Evolutionary conservation across 2,888 invertebrate genomes (phyloP).

Genomic region (Conchocele bisecta): DNA sequence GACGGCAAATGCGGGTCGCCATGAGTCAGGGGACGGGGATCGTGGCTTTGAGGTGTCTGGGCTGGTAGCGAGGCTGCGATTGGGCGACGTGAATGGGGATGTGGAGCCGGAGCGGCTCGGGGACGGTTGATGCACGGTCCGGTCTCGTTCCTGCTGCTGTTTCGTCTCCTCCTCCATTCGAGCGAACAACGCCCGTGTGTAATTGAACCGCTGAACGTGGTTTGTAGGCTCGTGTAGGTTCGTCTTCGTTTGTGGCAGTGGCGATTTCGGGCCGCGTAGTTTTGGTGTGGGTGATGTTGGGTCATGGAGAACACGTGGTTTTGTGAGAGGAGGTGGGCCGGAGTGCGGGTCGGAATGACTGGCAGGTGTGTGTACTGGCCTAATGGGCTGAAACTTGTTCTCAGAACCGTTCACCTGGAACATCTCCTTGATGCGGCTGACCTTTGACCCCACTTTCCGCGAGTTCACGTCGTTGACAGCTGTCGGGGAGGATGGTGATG

Average conservation of each 20-base stretch:
- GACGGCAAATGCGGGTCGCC: conserved; percentile 20
- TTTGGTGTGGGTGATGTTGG: conserved; percentile 3
- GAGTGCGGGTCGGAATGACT: not conserved
- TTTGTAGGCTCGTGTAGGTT: conserved; percentile 67
- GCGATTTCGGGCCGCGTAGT: not conserved
- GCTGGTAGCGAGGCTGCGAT: conserved; percentile 55
- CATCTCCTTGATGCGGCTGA: conserved; percentile 65
- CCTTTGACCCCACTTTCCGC: conserved; percentile 27
- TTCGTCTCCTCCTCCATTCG: conserved; percentile 78
- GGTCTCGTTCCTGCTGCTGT: conserved; percentile 51
- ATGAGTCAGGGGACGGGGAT: conserved; percentile 37
- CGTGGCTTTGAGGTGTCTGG: conserved; percentile 52
- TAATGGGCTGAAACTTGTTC: conserved; percentile 41
- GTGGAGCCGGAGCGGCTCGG: conserved; percentile 56
- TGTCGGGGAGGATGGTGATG: conserved; percentile 39
- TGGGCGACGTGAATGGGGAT: conserved; percentile 69
- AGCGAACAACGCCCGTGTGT: conserved; percentile 80
- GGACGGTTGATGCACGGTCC: conserved; percentile 52
- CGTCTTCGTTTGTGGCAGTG: conserved; percentile 22
- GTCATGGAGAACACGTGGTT: conserved; percentile 18
- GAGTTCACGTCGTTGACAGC: conserved; percentile 38
- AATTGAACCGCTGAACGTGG: conserved; percentile 80
- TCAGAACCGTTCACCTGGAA: conserved; percentile 65
- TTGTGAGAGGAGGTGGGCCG: conserved; percentile 2
- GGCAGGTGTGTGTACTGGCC: not conserved